Evolutionary conservation across 2,888 invertebrate species (phyloP).

Genomic region (Diarsia rubi): DNA sequence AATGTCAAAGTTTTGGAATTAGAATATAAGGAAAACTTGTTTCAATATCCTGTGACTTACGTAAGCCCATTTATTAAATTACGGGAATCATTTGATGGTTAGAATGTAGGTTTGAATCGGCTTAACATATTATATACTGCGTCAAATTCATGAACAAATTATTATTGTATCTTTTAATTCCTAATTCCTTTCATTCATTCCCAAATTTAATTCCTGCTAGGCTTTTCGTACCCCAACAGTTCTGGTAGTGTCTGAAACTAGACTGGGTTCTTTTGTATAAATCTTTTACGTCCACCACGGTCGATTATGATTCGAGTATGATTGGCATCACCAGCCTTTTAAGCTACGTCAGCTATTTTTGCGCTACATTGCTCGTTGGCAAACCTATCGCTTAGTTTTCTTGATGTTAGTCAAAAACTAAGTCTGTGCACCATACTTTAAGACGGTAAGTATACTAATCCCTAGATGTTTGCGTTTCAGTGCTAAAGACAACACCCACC

Average conservation of each 20-base stretch:
- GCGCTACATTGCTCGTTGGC: too few relatives aligned
- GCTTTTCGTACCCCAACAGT: background rate
- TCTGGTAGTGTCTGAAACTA: background rate
- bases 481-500: too few relatives aligned
- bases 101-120: background rate
- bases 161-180: background rate
- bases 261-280: background rate
- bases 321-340: background rate
- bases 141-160: background rate
- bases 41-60: conserved; percentile 45
- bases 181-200: too few relatives aligned
- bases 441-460: too few relatives aligned
- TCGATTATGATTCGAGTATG: background rate
- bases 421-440: too few relatives aligned
- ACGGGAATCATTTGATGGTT: conserved; percentile 15
- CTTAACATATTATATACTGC: background rate
- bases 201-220: background rate
- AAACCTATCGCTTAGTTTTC: too few relatives aligned
- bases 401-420: too few relatives aligned
- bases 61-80: conserved; percentile 35
- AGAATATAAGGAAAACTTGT: conserved; percentile 58
- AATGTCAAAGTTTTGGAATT: conserved; percentile 44
- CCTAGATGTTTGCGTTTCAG: too few relatives aligned
- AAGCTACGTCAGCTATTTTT: too few relatives aligned
- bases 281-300: background rate